Evolutionary conservation across 1,140 invertebrate genomes (phyloP).

Genomic region (Hesperophylax magnus): DNA sequence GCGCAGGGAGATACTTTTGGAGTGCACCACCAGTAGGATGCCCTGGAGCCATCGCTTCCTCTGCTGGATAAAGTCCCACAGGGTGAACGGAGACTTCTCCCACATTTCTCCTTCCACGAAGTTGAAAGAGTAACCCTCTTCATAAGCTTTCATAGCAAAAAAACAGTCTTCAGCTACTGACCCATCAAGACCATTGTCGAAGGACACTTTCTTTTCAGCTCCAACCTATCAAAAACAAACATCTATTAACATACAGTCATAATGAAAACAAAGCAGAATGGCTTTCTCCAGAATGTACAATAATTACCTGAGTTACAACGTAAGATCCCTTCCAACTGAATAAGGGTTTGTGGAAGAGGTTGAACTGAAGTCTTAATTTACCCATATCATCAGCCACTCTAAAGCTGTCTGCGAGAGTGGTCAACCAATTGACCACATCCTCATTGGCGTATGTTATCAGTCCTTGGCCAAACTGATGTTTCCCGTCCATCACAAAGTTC

Average conservation of each 20-base stretch:
- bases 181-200: constrained; percentile 95
- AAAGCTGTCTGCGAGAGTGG: constrained; percentile 96
- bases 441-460: constrained; percentile 98
- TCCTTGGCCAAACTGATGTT: constrained; percentile 97
- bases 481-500: constrained; percentile 96
- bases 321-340: constrained; percentile 99
- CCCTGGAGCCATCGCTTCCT: constrained; percentile 97
- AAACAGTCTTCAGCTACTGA: constrained; percentile 98
- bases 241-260: background rate
- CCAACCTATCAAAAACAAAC: constrained; percentile 74
- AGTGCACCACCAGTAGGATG: constrained; percentile 94
- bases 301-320: constrained; percentile 89
- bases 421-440: constrained; percentile 96
- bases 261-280: background rate
- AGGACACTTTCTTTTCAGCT: constrained; percentile 92
- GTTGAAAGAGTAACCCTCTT: constrained; percentile 89
- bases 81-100: constrained; percentile 96
- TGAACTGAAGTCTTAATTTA: constrained; percentile 93
- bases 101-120: constrained; percentile 98
- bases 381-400: constrained; percentile 98
- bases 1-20: constrained; percentile 84
- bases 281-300: background rate
- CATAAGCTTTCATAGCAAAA: constrained; percentile 94
- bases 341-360: constrained; percentile 93
- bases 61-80: constrained; percentile 96